Evolutionary conservation across 2,113 vertebrate genomes (phyloP).

Genomic region (Cochlearius cochlearius): DNA sequence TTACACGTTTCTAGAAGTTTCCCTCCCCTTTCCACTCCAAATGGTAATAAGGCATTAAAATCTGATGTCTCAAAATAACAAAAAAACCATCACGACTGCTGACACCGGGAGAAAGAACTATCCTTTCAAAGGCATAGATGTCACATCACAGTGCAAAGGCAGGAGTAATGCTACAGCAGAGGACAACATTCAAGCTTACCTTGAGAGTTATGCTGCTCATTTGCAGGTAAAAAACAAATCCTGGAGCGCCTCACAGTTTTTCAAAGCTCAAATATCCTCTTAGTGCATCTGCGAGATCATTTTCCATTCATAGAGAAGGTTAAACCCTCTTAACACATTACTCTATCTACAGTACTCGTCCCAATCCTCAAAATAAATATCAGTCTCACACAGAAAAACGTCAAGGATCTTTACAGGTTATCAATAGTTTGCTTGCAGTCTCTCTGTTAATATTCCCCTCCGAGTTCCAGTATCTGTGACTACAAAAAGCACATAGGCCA

Average conservation of each 20-base stretch:
- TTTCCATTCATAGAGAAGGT: neutral
- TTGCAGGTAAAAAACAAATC: neutral
- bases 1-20: neutral
- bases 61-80: neutral
- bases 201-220: neutral
- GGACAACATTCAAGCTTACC: neutral
- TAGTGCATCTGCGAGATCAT: neutral
- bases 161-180: neutral
- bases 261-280: neutral
- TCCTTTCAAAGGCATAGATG: neutral
- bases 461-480: neutral
- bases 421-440: neutral
- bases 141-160: neutral
- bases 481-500: fast-evolving
- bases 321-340: neutral
- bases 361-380: neutral
- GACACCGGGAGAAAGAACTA: neutral
- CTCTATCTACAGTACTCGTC: neutral
- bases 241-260: neutral
- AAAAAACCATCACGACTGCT: neutral
- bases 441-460: neutral
- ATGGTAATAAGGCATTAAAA: neutral
- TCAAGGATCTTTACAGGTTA: neutral
- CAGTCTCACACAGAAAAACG: neutral
- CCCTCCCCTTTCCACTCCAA: neutral